Percentiles rank a stretch among this genome's conserved stretches.
phyloP scores from a whole-genome alignment of 1,140 invertebrate species.

The Tetranychus urticae region DNA sequence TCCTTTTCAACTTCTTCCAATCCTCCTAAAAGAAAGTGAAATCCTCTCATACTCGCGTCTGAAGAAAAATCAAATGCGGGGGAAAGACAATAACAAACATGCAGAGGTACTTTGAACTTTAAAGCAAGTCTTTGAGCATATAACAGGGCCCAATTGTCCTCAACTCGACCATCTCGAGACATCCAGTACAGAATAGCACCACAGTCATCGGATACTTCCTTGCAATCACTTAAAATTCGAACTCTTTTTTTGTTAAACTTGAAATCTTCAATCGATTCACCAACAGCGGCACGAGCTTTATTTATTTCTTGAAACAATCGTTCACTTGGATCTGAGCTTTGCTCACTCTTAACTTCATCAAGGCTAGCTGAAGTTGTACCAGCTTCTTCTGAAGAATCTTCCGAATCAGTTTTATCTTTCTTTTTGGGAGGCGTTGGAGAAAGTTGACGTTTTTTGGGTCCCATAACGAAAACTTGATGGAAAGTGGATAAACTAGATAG shows the following conservation, averaged over 20 bases:
- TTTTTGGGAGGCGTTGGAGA: too few relatives aligned
- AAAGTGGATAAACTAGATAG: too few relatives aligned
- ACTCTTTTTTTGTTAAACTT: constrained; percentile 56
- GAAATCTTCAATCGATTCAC: constrained; percentile 31
- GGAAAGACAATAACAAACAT: constrained; percentile 56
- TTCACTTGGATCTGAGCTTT: background rate
- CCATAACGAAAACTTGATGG: too few relatives aligned
- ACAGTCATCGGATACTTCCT: constrained; percentile 35
- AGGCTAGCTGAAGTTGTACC: too few relatives aligned
- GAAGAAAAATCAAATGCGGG: constrained; percentile 25
- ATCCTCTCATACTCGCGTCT: constrained; percentile 57
- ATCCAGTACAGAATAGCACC: constrained; percentile 65
- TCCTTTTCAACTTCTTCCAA: constrained; percentile 43
- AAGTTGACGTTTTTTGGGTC: too few relatives aligned
- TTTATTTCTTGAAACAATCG: constrained; percentile 6
- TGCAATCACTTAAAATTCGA: constrained; percentile 34
- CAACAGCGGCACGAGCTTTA: background rate
- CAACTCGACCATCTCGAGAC: constrained; percentile 56
- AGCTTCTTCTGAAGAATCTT: too few relatives aligned
- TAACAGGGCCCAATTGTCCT: constrained; percentile 73
- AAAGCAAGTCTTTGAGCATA: constrained; percentile 61
- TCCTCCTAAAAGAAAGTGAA: constrained; percentile 48
- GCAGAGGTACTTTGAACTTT: constrained; percentile 52
- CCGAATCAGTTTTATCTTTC: too few relatives aligned
- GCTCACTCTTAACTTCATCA: background rate